Evolutionary conservation across 1,140 invertebrate species (phyloP), one percentile per base, ranked within the genome.

Genomic region (Helicoverpa armigera): DNA sequence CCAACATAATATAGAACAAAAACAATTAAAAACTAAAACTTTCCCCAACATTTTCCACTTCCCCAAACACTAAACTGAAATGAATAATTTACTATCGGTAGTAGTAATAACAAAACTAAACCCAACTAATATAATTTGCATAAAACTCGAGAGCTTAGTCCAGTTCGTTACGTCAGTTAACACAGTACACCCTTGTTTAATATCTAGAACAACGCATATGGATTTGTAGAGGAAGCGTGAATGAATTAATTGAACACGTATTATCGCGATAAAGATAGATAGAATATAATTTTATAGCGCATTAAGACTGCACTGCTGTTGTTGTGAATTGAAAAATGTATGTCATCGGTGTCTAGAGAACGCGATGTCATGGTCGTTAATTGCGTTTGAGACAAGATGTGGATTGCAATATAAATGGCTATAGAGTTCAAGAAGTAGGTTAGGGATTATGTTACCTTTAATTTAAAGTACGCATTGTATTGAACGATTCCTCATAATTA

Each of bases 251-350:
- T 77, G 61, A 51, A 53, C 29, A 65, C 75, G 58, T 65, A 50
- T 61, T 61, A 74, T 75, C 35, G 31, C 35, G 75, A 77, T 67
- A 77, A 51, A 77, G 29, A 61, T 63, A 48, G 60, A 74, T 31
- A 72, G 31, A 63, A 79, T 70, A 60, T 81, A 81, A 80, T 81
- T 79, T 54, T 53, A 13, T 72, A 60, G 58, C 18, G 23, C 35
- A 14, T 65, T 67, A 53, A 29, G 1, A 77, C 48, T 23, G 18
- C 67, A 14, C 50, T 70, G 18, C 16, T 63, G 29, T 29, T 12
- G 29, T 29, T 12, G 63, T 48, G 48, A 53, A 53, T 54, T 67
- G 29, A 29, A 70, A 29, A 70, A 70, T 54, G 5, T 16, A 70
- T 70, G 13, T 29, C 67, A 70, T 70, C 67, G 67, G 67, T 14